Evolutionary conservation across 2,113 vertebrate genomes (phyloP), one percentile per base, ranked within the genome.

Genomic region (Sphyrna mokarran): DNA sequence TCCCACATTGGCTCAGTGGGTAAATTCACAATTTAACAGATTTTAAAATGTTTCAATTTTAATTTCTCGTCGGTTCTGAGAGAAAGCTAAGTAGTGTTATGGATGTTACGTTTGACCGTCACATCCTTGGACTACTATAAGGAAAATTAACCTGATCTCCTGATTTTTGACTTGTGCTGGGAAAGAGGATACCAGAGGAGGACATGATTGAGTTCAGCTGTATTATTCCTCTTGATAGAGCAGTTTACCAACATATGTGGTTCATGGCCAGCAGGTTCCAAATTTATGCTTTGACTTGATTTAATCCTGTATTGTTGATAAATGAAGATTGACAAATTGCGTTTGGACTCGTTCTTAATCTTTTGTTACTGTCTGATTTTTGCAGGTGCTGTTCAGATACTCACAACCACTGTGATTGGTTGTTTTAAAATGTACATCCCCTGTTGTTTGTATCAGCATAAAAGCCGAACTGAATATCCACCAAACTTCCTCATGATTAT

Each of bases 401-500:
- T 99, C n/a, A 98, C 98, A 83, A 99, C 99, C 95, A 99, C 99
- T 0, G 93, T 98, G 95, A 99, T 99, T 1, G 99, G 99, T 96
- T 99, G 98, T 54, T 58, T 99, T 4, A 99, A 99, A 96, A 98
- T 98, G 97, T 98, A 97, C 48, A 96, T 99, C 0, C 99, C 99
- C 0, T 99, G 99, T 97, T 99, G 98, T 29, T 96, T 99, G 69
- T 98, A 99, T 96, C 98, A 98, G 94, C 99, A 99, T 97, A 99
- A 99, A 96, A 80, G 98, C 10, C 98, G 99, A 89, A 96, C 97
- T 0, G 98, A 99, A 18, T 99, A 98, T 4, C 99, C 99, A 0
- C 97, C 98, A 90, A 99, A 99, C 83, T 99, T 99, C 97, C 95
- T 99, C 97, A 98, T 99, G 98, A 99, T 98, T 95, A 99, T 99